Conservation (phyloP, 2,888 invertebrate species). For the Conops quadrifasciatus region DNA sequence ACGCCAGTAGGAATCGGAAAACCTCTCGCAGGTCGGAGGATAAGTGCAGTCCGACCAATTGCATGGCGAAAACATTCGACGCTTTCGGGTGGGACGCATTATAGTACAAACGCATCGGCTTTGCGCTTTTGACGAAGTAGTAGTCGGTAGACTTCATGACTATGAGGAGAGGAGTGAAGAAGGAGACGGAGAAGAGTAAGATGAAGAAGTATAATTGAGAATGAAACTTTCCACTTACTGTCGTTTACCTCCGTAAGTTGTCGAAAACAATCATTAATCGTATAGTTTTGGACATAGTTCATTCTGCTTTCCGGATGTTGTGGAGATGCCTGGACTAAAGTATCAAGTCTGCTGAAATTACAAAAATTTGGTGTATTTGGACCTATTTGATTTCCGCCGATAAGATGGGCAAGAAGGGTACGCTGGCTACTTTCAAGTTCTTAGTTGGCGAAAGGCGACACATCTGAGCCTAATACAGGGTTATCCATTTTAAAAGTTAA, state of each 20-base stretch:
- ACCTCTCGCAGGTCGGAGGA: slow-evolving; percentile 66
- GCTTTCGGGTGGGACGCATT: slow-evolving; percentile 9
- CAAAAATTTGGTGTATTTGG: no score
- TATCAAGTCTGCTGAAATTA: not conserved
- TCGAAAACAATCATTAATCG: not conserved
- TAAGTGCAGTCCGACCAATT: slow-evolving; percentile 52
- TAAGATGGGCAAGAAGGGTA: no score
- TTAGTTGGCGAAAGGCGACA: no score
- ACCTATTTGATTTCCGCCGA: no score
- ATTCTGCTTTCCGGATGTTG: not conserved
- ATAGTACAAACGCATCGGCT: slow-evolving; percentile 36
- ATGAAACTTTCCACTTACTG: not conserved
- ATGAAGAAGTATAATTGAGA: not conserved
- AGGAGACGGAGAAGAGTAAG: not conserved
- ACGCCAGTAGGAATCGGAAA: slow-evolving; percentile 70
- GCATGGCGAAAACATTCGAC: slow-evolving; percentile 52
- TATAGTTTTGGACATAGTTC: not conserved
- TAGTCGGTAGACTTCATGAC: slow-evolving; percentile 20
- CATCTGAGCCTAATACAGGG: no score
- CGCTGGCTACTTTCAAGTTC: no score
- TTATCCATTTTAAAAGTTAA: no score
- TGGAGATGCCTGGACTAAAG: not conserved
- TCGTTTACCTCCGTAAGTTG: not conserved
- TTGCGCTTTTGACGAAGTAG: slow-evolving; percentile 12
- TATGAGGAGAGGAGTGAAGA: not conserved